Evolutionary conservation across 1,140 invertebrate species (phyloP).

Genomic region (Hormaphis cornu): DNA sequence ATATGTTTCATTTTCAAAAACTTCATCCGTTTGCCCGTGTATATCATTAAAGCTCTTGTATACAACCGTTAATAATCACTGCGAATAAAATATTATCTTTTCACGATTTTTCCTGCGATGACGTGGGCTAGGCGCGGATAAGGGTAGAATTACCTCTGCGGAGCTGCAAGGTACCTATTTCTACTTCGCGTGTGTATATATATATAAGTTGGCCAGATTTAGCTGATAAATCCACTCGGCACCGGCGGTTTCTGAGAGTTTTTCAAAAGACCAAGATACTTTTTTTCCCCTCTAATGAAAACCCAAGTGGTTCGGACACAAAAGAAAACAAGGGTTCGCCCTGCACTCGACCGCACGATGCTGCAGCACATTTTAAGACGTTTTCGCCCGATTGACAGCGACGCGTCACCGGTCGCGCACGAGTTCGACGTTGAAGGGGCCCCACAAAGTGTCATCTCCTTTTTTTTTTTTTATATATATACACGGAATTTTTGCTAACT

Average conservation of each 20-base stretch:
- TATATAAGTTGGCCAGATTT: constrained; percentile 24
- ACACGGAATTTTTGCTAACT: too few relatives aligned
- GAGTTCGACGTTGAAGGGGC: too few relatives aligned
- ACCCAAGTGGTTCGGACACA: not conserved
- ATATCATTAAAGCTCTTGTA: too few relatives aligned
- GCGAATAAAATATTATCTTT: too few relatives aligned
- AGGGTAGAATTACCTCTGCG: not conserved
- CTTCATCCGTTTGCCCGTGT: too few relatives aligned
- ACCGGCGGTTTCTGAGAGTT: not conserved
- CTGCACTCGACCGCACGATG: not conserved
- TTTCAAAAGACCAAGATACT: constrained; percentile 20
- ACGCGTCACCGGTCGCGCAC: too few relatives aligned
- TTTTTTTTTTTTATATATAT: too few relatives aligned
- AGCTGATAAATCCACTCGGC: constrained; percentile 25
- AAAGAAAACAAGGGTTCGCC: not conserved
- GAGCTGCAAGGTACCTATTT: not conserved
- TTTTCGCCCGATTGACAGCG: not conserved
- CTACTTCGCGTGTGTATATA: not conserved
- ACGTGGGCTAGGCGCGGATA: too few relatives aligned
- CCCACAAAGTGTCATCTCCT: too few relatives aligned
- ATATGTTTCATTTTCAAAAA: too few relatives aligned
- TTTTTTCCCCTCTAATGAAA: constrained; percentile 16
- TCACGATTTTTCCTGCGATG: too few relatives aligned
- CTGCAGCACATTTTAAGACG: not conserved
- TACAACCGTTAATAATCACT: too few relatives aligned